Percentiles rank a stretch among this genome's conserved stretches.
Conservation (phyloP, 2,797 vertebrate genomes). For the Pangasius djambal region DNA sequence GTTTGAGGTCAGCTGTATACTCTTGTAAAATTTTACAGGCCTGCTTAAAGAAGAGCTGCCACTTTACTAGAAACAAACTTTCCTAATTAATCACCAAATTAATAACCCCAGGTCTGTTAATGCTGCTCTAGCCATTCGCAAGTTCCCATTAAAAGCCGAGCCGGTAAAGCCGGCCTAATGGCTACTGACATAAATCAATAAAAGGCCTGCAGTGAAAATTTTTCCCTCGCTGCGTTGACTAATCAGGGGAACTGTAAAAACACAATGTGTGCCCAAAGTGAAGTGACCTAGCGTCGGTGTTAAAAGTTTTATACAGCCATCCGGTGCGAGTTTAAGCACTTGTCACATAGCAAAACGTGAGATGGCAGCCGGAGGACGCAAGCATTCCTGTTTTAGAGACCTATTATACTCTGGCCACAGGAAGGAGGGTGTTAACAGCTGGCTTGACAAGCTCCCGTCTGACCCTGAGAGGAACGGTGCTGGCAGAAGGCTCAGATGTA, state of each 20-base stretch:
- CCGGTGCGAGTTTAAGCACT: constrained; percentile 55
- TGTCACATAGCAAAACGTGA: constrained; percentile 67
- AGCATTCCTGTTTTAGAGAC: constrained; percentile 47
- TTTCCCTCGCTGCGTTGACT: constrained; percentile 66
- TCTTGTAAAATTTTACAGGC: constrained; percentile 93
- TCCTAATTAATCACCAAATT: constrained; percentile 78
- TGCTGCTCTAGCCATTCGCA: constrained; percentile 60
- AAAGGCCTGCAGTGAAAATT: constrained; percentile 69
- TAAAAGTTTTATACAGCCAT: constrained; percentile 68
- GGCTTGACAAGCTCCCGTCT: constrained; percentile 69
- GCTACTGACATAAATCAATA: constrained; percentile 76
- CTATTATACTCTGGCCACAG: constrained; percentile 52
- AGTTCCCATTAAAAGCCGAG: constrained; percentile 67
- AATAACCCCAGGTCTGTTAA: constrained; percentile 72
- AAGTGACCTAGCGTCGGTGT: constrained; percentile 68
- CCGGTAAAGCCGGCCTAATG: constrained; percentile 68
- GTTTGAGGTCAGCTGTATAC: constrained; percentile 90
- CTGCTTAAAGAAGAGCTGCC: constrained; percentile 81
- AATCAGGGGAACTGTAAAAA: constrained; percentile 74
- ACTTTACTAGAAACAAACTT: constrained; percentile 81
- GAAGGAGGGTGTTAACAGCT: constrained; percentile 73
- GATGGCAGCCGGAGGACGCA: constrained; percentile 48
- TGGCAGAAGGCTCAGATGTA: constrained; percentile 65
- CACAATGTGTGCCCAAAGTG: constrained; percentile 68
- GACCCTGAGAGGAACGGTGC: constrained; percentile 39